phyloP scores from a whole-genome alignment of 92 coral and sea anemone genomes.

The Metridium senile region DNA sequence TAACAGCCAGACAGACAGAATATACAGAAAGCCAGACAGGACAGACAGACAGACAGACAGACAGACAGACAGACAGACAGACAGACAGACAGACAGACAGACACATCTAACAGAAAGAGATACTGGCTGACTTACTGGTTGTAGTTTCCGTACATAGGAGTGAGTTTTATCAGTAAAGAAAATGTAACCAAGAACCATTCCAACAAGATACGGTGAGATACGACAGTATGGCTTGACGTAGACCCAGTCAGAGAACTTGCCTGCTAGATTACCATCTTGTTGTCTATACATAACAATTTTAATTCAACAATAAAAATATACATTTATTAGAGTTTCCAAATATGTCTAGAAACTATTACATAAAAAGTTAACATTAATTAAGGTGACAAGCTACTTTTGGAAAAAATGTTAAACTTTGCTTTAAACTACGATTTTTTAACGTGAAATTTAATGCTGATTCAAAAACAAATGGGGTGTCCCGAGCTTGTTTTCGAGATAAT shows the following conservation, averaged over 20 bases:
- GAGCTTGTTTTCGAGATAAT: no score
- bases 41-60: neutral
- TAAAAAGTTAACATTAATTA: no score
- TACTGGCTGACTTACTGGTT: constrained; percentile 34
- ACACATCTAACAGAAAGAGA: no score
- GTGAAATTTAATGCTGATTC: no score
- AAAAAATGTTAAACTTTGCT: no score
- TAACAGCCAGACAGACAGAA: no score
- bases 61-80: neutral
- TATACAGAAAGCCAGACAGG: no score
- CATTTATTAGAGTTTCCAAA: no score
- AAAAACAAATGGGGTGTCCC: no score
- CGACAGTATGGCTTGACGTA: constrained; percentile 95
- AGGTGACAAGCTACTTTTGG: no score
- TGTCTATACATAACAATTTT: neutral
- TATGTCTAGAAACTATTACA: no score
- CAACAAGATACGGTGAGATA: constrained; percentile 87
- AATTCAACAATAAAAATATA: neutral
- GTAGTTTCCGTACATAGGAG: constrained; percentile 13
- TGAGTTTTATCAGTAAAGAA: constrained; percentile 31
- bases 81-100: constrained; percentile 8
- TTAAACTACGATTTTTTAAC: no score
- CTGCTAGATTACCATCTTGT: neutral
- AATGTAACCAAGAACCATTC: constrained; percentile 75
- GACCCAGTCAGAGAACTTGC: constrained; percentile 22